phyloP scores from a whole-genome alignment of 2,113 vertebrate genomes.

The Nothoprocta perdicaria region DNA sequence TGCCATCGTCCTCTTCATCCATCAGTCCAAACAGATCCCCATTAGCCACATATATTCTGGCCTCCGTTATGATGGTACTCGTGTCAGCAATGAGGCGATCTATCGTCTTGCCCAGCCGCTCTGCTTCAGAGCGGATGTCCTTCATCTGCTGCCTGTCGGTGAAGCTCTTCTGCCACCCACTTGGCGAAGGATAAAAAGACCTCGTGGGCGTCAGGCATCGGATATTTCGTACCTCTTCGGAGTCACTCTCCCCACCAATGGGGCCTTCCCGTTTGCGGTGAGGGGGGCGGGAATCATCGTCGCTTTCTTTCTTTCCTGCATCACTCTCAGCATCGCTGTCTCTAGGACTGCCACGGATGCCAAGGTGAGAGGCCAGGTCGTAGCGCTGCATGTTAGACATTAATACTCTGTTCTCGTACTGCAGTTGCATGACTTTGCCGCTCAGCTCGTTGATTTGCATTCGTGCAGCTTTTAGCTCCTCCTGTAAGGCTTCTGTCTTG shows the following conservation, averaged over 20 bases:
- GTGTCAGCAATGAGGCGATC: constrained; percentile 96
- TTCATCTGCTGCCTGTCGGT: constrained; percentile 97
- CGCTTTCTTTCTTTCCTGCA: constrained; percentile 91
- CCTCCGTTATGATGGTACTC: constrained; percentile 96
- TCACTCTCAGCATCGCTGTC: constrained; percentile 97
- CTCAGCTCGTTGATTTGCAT: constrained; percentile 98
- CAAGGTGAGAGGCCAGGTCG: constrained; percentile 95
- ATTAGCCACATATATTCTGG: constrained; percentile 91
- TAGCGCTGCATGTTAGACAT: constrained; percentile 99
- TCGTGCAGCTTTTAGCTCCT: constrained; percentile 94
- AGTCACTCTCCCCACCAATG: constrained; percentile 94
- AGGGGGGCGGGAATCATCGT: constrained; percentile 92
- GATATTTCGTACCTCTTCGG: constrained; percentile 94
- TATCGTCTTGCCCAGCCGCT: constrained; percentile 94
- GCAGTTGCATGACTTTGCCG: constrained; percentile 97
- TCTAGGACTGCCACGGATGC: constrained; percentile 91
- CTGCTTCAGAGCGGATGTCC: constrained; percentile 95
- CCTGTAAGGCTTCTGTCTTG: constrained; percentile 91
- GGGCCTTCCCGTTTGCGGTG: constrained; percentile 97
- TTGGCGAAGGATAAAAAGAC: constrained; percentile 86
- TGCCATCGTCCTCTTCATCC: constrained; percentile 95
- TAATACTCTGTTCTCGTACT: constrained; percentile 97
- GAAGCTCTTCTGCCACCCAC: constrained; percentile 91
- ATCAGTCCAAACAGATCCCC: constrained; percentile 93
- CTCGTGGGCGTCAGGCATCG: constrained; percentile 94